Percentiles rank a stretch among this genome's conserved stretches.
Evolutionary conservation across 2,113 vertebrate genomes (phyloP).

Genomic region (Aspiorhynchus laticeps): DNA sequence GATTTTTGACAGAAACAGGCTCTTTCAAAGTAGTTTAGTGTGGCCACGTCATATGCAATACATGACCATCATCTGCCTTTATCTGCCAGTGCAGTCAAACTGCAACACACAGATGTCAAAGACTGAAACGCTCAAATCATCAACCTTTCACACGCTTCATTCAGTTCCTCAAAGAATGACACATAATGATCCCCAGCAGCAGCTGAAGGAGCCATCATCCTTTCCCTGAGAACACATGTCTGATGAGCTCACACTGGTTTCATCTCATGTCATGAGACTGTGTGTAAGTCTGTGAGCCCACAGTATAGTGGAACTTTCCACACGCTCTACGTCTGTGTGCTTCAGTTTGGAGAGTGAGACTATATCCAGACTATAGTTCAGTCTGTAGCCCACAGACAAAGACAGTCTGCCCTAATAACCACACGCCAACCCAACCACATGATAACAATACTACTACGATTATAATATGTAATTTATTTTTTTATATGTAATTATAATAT

Average conservation of each 20-base stretch:
- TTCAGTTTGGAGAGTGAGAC: neutral
- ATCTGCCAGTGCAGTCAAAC: neutral
- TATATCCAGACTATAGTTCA: neutral
- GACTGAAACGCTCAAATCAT: neutral
- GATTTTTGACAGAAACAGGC: neutral
- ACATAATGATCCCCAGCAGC: neutral
- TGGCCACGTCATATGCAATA: neutral
- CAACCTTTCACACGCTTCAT: neutral
- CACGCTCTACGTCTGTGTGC: no score
- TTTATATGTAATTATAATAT: no score
- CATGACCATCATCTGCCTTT: neutral
- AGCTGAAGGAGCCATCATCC: neutral
- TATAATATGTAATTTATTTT: no score
- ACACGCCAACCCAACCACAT: neutral
- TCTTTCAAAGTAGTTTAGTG: neutral
- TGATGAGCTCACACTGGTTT: neutral
- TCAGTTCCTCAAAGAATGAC: neutral
- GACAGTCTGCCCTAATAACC: neutral
- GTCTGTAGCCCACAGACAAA: neutral
- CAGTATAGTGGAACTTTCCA: conserved; percentile 11
- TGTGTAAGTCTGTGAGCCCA: conserved; percentile 3
- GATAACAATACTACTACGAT: neutral
- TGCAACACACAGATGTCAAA: neutral
- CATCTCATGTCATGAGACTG: conserved; percentile 3
- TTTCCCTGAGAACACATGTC: neutral